Conservation (phyloP, 23 tunicate genomes). For the Diplosoma virens region DNA sequence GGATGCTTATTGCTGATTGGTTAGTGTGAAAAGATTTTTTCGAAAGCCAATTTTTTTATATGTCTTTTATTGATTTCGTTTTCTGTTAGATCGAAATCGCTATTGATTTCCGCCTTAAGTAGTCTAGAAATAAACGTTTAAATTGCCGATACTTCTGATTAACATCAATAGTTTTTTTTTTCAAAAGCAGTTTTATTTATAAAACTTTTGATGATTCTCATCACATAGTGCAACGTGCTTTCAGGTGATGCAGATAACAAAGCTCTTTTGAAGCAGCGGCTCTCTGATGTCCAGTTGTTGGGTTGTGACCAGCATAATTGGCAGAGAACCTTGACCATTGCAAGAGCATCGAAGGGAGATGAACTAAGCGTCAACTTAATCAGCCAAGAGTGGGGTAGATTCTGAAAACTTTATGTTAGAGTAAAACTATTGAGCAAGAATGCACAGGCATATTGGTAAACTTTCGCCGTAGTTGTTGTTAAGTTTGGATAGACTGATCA, state of each 20-base stretch:
- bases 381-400: constrained; percentile 68
- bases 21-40: constrained; percentile 4
- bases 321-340: constrained; percentile 22
- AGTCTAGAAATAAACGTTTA: too few relatives aligned
- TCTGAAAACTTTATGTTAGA: too few relatives aligned
- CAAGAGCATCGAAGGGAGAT: constrained; percentile 50
- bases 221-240: too few relatives aligned
- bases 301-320: constrained; percentile 18
- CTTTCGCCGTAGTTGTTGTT: neutral
- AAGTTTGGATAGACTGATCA: neutral
- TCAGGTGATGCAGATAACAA: constrained; percentile 73
- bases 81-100: too few relatives aligned
- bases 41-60: too few relatives aligned
- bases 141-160: too few relatives aligned
- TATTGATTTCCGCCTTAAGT: too few relatives aligned
- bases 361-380: constrained; percentile 56
- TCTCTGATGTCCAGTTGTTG: constrained; percentile 41
- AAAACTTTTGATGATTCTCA: too few relatives aligned
- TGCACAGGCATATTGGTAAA: neutral
- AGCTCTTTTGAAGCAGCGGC: constrained; percentile 33
- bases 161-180: too few relatives aligned
- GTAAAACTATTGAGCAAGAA: neutral
- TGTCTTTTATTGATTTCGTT: too few relatives aligned
- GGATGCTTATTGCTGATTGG: constrained; percentile 53
- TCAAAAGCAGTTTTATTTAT: too few relatives aligned